phyloP scores from a whole-genome alignment of 2,113 vertebrate genomes.

The Sturnus vulgaris region DNA sequence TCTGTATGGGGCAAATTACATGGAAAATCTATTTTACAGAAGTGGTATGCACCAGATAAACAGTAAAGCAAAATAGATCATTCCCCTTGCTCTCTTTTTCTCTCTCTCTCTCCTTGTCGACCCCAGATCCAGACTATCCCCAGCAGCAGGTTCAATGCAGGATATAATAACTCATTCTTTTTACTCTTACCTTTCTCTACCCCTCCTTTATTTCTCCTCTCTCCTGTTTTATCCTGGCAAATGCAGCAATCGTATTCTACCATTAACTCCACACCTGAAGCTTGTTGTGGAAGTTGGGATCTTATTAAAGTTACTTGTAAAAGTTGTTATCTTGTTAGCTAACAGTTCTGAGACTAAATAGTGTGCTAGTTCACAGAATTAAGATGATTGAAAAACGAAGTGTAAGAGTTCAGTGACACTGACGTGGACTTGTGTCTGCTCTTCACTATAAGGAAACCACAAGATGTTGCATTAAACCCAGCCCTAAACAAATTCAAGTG shows the following conservation, averaged over 20 bases:
- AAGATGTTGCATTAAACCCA: background rate
- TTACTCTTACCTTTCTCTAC: background rate
- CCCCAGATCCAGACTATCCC: too few relatives aligned
- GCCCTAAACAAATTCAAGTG: background rate
- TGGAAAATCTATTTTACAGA: background rate
- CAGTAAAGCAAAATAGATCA: background rate
- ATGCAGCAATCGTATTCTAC: background rate
- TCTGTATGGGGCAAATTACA: background rate
- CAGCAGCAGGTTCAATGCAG: fast-evolving
- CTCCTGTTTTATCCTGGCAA: background rate
- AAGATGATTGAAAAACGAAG: background rate
- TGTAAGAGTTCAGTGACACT: background rate
- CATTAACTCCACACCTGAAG: background rate
- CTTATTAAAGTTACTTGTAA: background rate
- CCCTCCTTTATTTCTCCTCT: background rate
- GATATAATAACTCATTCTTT: background rate
- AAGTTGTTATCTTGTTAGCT: background rate
- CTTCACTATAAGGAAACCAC: background rate
- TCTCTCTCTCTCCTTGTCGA: background rate
- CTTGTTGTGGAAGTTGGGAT: background rate
- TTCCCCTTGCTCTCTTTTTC: background rate
- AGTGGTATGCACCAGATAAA: background rate
- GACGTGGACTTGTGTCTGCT: background rate
- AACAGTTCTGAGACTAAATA: background rate
- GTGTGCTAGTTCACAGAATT: background rate